Base-by-base conservation (phyloP, 2,888 invertebrate species). In the Lasioglossum leucozonium region DNA sequence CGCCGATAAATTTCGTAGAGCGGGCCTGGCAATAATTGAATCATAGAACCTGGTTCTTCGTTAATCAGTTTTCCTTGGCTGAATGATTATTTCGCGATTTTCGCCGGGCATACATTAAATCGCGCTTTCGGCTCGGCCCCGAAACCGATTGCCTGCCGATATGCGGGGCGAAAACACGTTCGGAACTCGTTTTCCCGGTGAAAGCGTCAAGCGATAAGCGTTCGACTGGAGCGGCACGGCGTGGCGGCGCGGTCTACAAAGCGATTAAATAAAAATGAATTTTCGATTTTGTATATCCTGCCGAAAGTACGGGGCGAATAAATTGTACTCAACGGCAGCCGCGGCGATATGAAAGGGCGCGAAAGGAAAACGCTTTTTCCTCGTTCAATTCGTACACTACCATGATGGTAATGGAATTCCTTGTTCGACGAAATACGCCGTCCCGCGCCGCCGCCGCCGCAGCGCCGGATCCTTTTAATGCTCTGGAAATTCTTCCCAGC, bases 321-420 rank as follows among this genome's bases (percentile, higher is more conserved):
- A 73, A 85, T 81, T 78, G 47, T 72, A 40, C 65, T 34, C 47
- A 55, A 30, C 58, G 65, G 72, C 30, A 26, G 51, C 72, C n/a
- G 2, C 72, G 67, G 44, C 42, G 40, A 30, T 74, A 77, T 58
- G 77, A 86, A 85, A 79, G 67, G 67, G 72, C 62, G 69, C 34
- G 87, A 88, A 88, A 91, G 88, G 86, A 90, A 89, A 86, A 88
- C 87, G 82, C 81, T 85, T 90, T 90, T 90, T 88, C 44, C 55
- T 86, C 84, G 87, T 91, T 89, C 79, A 83, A 87, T 87, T 89
- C 87, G 90, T 72, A 51, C n/a, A n/a, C 26, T 10, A 2, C n/a
- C 88, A 30, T 92, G 89, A 91, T 91, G 87, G 90, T 92, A 92
- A 92, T 91, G 91, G 92, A 92, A 91, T 92, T 92, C 89, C 91